phyloP scores from a whole-genome alignment of 2,888 invertebrate genomes.

The Drosophila diplacantha region DNA sequence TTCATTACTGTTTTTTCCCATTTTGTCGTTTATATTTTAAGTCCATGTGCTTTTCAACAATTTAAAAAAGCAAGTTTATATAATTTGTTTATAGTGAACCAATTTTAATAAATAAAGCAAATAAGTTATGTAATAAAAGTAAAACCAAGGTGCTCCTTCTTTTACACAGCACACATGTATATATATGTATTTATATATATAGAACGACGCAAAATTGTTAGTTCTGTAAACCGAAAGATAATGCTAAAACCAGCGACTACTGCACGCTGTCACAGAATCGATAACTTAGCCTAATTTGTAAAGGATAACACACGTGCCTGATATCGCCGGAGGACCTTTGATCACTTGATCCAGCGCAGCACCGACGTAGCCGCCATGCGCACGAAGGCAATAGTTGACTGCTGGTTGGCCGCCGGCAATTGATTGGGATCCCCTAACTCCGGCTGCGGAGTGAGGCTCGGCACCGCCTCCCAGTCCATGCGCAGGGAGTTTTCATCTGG shows the following conservation, averaged over 20 bases:
- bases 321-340: conserved; percentile 18
- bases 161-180: conserved; percentile 23
- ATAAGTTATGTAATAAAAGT: conserved; percentile 61
- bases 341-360: conserved; percentile 81
- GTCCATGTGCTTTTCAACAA: conserved; percentile 43
- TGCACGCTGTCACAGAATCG: conserved; percentile 20
- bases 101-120: conserved; percentile 66
- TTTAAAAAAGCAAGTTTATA: conserved; percentile 47
- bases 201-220: conserved; percentile 20
- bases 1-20: conserved; percentile 26
- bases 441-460: conserved; percentile 66
- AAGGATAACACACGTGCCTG: conserved; percentile 47
- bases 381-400: conserved; percentile 80
- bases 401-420: conserved; percentile 69
- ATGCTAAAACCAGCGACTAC: conserved; percentile 25
- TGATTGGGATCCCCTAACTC: conserved; percentile 67
- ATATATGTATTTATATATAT: conserved; percentile 6
- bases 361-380: conserved; percentile 87
- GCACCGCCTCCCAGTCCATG: conserved; percentile 89
- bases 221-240: conserved; percentile 30
- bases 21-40: conserved; percentile 28
- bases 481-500: conserved; percentile 82
- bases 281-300: conserved; percentile 56
- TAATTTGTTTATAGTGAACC: conserved; percentile 66
- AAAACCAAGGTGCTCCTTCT: conserved; percentile 25